Base-by-base conservation (phyloP, 1,140 invertebrate species). In the Drosophila lowei region DNA sequence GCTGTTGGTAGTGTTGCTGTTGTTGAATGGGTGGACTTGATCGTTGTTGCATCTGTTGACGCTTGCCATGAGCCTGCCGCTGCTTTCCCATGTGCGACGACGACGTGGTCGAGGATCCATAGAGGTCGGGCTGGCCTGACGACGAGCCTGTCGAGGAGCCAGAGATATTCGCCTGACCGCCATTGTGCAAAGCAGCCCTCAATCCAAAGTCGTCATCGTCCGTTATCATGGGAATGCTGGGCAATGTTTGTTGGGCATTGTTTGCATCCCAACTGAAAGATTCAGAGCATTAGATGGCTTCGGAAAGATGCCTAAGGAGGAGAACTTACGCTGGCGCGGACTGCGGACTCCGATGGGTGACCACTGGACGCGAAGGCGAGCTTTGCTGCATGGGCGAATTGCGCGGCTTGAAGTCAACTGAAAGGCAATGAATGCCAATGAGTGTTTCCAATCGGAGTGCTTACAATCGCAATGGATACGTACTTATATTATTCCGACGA, bases 201-300 rank as follows among this genome's bases (percentile, higher is more conserved):
- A 90, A 18, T 7, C 86, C 83, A 73, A 91, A 90, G 25, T 93
- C 92, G 75, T 95, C 95, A 77, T 96, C 95, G 25, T 94, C 91
- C 46, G 94, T 94, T 67, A 96, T 95, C 93, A 96, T 94, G 6
- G 95, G 95, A 53, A 96, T 93, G 79, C 95, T 96, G 56, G 95
- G 95, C 48, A 95, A 92, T 3, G 94, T 94, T 91, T 94, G 93
- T 92, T 93, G 92, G 53, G 92, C 90, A 89, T 94, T 92, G 72
- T 93, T 92, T 61, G 90, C 92, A 77, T 94, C 92, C 93, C 92
- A 94, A 73, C 94, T 95, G 75, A 30, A 90, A 84, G 52, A 15
- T 30, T 1, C 18, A n/a, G 11, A 7, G 6, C 1, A 43, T 38
- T 48, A 42, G 15, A 6, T 38, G 30, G 8, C n/a, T 3, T 2